phyloP scores from a whole-genome alignment of 2,797 vertebrate species.

The Galagoides demidoff region DNA sequence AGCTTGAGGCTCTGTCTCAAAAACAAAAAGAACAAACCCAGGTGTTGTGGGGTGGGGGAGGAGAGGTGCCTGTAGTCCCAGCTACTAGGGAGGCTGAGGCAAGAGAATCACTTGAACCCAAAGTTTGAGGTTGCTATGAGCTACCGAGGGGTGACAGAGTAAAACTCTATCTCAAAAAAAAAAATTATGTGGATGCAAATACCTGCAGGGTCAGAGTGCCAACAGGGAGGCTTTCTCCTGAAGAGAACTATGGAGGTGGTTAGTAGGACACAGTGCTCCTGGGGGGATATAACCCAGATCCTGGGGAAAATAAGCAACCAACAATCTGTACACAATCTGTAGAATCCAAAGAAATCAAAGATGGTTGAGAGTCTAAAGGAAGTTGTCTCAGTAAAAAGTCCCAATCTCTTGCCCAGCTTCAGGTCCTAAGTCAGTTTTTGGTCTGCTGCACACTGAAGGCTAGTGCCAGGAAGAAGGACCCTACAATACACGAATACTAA shows the following conservation, averaged over 20 bases:
- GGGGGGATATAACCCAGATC: too few species aligned
- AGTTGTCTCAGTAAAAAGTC: constrained; percentile 25
- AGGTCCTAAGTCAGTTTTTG: constrained; percentile 36
- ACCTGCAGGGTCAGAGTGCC: neutral
- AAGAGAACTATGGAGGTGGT: constrained; percentile 21
- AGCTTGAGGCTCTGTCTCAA: too few species aligned
- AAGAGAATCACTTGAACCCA: too few species aligned
- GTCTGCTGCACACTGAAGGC: neutral
- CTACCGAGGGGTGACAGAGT: too few species aligned
- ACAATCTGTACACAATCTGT: neutral
- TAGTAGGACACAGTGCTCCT: neutral
- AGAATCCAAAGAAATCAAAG: constrained; percentile 40
- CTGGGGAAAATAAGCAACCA: neutral
- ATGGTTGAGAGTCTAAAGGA: neutral
- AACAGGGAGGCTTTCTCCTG: neutral
- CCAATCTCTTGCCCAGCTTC: neutral
- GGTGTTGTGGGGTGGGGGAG: too few species aligned
- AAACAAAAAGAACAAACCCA: too few species aligned
- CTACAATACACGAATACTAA: neutral
- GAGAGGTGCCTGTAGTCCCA: too few species aligned
- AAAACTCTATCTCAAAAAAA: too few species aligned
- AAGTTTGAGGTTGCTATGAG: too few species aligned
- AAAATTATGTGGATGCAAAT: neutral
- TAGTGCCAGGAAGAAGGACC: neutral
- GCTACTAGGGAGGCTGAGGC: too few species aligned